Evolutionary conservation across 2,888 invertebrate species (phyloP), one percentile per base, ranked within the genome.

Genomic region (Ethmia dodecea): DNA sequence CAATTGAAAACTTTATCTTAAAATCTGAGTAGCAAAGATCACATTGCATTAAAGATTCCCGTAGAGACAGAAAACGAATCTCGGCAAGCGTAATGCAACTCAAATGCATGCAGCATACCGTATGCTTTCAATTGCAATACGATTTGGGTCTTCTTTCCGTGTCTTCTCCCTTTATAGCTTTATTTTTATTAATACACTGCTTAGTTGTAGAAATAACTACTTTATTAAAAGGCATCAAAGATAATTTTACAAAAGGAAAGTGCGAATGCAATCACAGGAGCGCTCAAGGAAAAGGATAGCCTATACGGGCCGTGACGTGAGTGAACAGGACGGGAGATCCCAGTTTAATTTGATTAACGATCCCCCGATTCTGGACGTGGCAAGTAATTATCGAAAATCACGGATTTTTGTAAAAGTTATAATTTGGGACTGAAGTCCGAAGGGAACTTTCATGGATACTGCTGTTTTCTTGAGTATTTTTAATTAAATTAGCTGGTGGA

Each of bases 361-460:
- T 22, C 42, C 15, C n/a, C n/a, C n/a, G n/a, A n/a, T n/a, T n/a
- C 42, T 49, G 47, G 37, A 36, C 37, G 43, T 55, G 49, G 49
- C 49, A 57, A 58, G 44, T 56, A 52, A 57, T 61, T 56, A 54
- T 41, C 42, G 47, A 52, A 47, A 47, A 53, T 43, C 42, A 45
- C 22, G 13, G 32, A 35, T 35, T 43, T 48, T 41, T 40, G 37
- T 35, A 31, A 28, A 24, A 11, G 37, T 37, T 46, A 46, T n/a
- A n/a, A n/a, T n/a, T n/a, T n/a, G n/a, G n/a, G n/a, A n/a, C n/a
- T n/a, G n/a, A n/a, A n/a, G n/a, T n/a, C n/a, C n/a, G n/a, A n/a
- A n/a, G n/a, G n/a, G n/a, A n/a, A n/a, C n/a, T n/a, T n/a, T n/a
- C n/a, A n/a, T n/a, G n/a, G n/a, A n/a, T n/a, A n/a, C n/a, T n/a